Evolutionary conservation across 2,888 invertebrate genomes (phyloP).

Genomic region (Brachylomia viminalis): DNA sequence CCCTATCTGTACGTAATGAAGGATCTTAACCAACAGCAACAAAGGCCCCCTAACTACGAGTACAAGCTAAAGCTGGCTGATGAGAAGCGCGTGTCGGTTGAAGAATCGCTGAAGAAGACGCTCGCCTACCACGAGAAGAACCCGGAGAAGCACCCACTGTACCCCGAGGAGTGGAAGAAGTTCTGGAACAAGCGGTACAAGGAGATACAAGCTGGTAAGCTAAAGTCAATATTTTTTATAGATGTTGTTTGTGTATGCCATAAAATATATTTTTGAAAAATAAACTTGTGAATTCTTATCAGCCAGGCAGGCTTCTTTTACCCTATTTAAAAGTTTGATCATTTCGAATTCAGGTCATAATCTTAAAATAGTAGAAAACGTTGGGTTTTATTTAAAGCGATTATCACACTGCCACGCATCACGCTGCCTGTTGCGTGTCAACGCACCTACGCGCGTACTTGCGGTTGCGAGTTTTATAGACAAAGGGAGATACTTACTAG

Average conservation of each 20-base stretch:
- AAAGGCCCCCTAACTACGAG: slow-evolving; percentile 77
- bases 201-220: slow-evolving; percentile 92
- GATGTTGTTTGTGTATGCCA: neutral
- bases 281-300: neutral
- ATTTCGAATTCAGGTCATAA: neutral
- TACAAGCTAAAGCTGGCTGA: slow-evolving; percentile 89
- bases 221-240: neutral
- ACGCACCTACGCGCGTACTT: too few relatives aligned
- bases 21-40: slow-evolving; percentile 21
- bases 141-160: slow-evolving; percentile 96
- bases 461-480: too few relatives aligned
- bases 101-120: slow-evolving; percentile 91
- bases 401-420: too few relatives aligned
- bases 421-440: too few relatives aligned
- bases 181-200: slow-evolving; percentile 96
- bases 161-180: slow-evolving; percentile 97
- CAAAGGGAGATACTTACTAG: too few relatives aligned
- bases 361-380: neutral
- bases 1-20: slow-evolving; percentile 1
- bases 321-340: neutral
- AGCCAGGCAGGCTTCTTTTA: neutral
- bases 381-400: neutral
- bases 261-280: neutral
- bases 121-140: slow-evolving; percentile 95
- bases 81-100: slow-evolving; percentile 85